Percentiles rank a stretch among this genome's conserved stretches.
Conservation (phyloP, 2,113 vertebrate genomes). For the Rostratula benghalensis region DNA sequence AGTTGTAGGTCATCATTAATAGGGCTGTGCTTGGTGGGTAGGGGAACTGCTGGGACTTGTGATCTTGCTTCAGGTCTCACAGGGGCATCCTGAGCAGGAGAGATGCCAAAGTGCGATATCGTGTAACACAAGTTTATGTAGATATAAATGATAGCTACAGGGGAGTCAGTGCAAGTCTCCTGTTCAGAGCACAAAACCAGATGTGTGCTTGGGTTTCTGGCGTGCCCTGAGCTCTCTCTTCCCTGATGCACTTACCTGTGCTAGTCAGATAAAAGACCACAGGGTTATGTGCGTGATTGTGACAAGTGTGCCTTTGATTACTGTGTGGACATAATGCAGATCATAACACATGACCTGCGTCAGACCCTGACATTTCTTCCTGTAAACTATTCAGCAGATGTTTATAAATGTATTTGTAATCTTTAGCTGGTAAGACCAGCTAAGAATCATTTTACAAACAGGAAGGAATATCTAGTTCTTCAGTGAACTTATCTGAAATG, state of each 20-base stretch:
- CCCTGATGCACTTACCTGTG: neutral
- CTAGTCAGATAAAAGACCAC: neutral
- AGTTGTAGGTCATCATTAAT: neutral
- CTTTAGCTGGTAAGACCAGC: conserved; percentile 34
- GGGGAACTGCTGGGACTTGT: neutral
- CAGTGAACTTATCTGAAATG: neutral
- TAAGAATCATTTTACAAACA: conserved; percentile 45
- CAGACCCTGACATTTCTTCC: conserved; percentile 51
- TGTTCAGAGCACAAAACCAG: neutral
- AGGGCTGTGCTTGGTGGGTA: neutral
- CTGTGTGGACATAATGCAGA: neutral
- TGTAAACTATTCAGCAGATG: conserved; percentile 49
- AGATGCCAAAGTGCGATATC: neutral
- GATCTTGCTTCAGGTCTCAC: neutral
- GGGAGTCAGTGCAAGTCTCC: neutral
- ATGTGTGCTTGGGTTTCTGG: neutral
- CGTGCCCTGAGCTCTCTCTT: neutral
- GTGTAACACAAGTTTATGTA: neutral
- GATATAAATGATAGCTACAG: neutral
- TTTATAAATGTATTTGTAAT: conserved; percentile 46
- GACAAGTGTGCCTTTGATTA: neutral
- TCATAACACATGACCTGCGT: neutral
- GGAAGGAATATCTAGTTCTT: conserved; percentile 30
- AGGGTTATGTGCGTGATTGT: neutral
- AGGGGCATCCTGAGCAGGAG: neutral